These are phyloP conservation scores for Neostethus bicornis DNA, from an alignment of 2,797 vertebrate genomes.

Conservation along the genomic window DNA sequence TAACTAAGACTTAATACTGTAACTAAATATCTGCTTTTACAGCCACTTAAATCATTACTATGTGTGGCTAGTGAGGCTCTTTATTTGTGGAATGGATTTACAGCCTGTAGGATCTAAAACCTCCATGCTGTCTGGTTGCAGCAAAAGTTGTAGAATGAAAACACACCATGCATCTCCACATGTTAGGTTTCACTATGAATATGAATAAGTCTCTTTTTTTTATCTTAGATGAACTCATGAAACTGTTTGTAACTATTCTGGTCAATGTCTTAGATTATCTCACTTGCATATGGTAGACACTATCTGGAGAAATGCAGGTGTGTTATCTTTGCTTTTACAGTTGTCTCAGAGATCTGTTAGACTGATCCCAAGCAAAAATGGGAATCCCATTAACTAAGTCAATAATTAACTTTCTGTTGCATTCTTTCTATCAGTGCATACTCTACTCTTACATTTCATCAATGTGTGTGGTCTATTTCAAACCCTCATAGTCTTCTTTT, in stretches of 20 bases:
- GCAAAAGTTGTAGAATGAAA: not conserved
- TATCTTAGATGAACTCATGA: conserved; percentile 9
- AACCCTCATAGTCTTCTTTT: no score
- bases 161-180: not conserved
- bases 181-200: no score
- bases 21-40: not conserved
- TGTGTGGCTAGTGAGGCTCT: not conserved
- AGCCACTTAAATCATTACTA: not conserved
- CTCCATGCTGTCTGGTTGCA: not conserved
- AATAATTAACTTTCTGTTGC: no score
- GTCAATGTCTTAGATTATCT: not conserved
- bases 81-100: not conserved
- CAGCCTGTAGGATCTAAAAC: not conserved
- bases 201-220: no score
- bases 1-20: not conserved
- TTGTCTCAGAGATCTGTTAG: conserved; percentile 5
- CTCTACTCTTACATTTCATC: no score
- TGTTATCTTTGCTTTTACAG: conserved; percentile 13
- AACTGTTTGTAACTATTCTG: no score
- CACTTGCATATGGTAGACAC: conserved; percentile 6
- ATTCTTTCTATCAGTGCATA: no score
- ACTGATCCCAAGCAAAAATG: no score
- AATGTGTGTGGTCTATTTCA: no score
- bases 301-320: conserved; percentile 10
- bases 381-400: no score